Evolutionary conservation across 2,113 vertebrate genomes (phyloP).

Genomic region (Sialia sialis): DNA sequence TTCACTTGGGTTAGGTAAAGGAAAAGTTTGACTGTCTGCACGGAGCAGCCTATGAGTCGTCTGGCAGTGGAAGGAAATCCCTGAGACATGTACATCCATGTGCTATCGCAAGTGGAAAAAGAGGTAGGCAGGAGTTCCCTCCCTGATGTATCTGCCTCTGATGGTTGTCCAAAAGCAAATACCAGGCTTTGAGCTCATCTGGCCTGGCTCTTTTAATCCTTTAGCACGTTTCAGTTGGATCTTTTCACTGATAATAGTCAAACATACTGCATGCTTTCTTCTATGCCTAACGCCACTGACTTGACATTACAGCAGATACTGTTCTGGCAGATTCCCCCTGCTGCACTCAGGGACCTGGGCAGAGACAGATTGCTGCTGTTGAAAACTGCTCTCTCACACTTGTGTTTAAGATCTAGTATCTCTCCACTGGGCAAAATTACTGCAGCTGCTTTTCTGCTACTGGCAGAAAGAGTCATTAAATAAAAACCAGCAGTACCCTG

Average conservation of each 20-base stretch:
- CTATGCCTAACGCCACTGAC: accelerated
- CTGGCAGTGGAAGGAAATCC: background rate
- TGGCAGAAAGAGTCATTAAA: background rate
- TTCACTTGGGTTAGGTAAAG: background rate
- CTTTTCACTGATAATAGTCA: background rate
- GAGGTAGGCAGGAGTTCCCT: background rate
- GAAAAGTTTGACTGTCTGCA: background rate
- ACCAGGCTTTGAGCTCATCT: background rate
- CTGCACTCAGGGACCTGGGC: accelerated
- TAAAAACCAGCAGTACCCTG: background rate
- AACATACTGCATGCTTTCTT: background rate
- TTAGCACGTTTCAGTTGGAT: background rate
- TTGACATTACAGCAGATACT: background rate
- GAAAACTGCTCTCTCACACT: background rate
- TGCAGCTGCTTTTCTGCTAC: background rate
- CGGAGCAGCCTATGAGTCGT: background rate
- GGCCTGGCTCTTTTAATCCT: background rate
- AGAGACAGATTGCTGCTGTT: accelerated
- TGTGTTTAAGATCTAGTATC: accelerated
- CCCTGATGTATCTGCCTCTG: background rate
- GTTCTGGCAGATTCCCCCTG: background rate
- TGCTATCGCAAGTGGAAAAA: background rate
- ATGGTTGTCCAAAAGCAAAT: background rate
- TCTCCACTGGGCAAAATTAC: background rate
- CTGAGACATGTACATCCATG: background rate